A percentile compares a stretch with the other conserved stretches of the same genome.
Conservation (phyloP, 2,888 invertebrate genomes). For the Drosophila picticornis region DNA sequence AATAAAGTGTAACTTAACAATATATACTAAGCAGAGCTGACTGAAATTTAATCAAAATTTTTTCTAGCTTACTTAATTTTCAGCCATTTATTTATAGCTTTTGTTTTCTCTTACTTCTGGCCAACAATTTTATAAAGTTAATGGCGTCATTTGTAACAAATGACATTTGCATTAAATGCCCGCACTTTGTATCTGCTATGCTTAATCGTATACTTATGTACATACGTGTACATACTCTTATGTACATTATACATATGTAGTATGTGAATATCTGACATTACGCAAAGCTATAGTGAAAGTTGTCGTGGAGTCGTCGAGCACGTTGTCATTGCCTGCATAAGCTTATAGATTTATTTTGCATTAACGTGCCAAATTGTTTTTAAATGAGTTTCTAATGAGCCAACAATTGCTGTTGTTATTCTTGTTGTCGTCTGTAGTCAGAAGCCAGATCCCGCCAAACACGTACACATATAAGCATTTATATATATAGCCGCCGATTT, state of each 20-base stretch:
- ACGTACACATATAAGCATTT: slow-evolving; percentile 1
- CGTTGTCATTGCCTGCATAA: slow-evolving; percentile 64
- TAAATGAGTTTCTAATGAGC: slow-evolving; percentile 81
- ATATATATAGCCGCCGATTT: slow-evolving; percentile 36
- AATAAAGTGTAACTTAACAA: neutral
- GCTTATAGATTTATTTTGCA: slow-evolving; percentile 81
- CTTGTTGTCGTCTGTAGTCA: slow-evolving; percentile 29
- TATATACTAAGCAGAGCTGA: neutral
- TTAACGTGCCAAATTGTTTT: slow-evolving; percentile 81
- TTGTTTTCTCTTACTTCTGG: neutral
- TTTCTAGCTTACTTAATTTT: slow-evolving; percentile 6
- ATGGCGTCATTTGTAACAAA: slow-evolving; percentile 68
- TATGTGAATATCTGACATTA: slow-evolving; percentile 20
- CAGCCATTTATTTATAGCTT: too few species aligned
- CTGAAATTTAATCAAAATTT: neutral
- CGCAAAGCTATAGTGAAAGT: slow-evolving; percentile 39
- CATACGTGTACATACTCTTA: slow-evolving; percentile 5
- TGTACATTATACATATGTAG: slow-evolving; percentile 3
- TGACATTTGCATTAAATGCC: slow-evolving; percentile 72
- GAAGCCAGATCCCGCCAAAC: slow-evolving; percentile 37
- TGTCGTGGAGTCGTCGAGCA: slow-evolving; percentile 30
- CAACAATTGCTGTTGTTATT: slow-evolving; percentile 69
- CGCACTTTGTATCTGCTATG: slow-evolving; percentile 23
- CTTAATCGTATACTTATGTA: slow-evolving; percentile 43
- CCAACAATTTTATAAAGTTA: slow-evolving; percentile 36